Evolutionary conservation across 2,797 vertebrate genomes (phyloP).

Genomic region (Semaprochilodus insignis): DNA sequence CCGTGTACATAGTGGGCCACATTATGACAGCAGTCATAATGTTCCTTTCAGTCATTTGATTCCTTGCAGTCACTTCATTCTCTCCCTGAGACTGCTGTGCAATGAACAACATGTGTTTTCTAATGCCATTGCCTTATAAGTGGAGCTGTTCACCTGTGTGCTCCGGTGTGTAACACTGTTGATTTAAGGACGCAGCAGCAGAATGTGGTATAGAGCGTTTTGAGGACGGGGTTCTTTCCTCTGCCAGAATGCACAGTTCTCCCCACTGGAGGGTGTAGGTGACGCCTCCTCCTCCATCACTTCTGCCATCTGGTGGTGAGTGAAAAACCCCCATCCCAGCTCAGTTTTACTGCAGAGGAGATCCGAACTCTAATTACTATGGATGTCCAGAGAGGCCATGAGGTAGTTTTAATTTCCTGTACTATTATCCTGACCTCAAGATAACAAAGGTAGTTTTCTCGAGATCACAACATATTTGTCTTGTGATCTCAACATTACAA

Average conservation of each 20-base stretch:
- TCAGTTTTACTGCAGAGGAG: not conserved
- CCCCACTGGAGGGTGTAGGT: slow-evolving; percentile 37
- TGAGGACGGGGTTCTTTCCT: slow-evolving; percentile 2
- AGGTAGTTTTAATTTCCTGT: no score
- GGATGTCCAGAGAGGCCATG: no score
- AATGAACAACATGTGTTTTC: not conserved
- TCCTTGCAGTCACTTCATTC: not conserved
- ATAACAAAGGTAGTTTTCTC: no score
- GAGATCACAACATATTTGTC: no score
- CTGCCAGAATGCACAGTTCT: slow-evolving; percentile 24
- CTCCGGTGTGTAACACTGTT: slow-evolving; percentile 24
- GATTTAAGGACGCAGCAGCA: slow-evolving; percentile 20
- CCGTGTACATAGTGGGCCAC: slow-evolving; percentile 4
- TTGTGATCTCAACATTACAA: no score
- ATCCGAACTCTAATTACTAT: not conserved
- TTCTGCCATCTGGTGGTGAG: slow-evolving; percentile 56
- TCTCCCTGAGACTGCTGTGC: not conserved
- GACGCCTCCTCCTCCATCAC: slow-evolving; percentile 17
- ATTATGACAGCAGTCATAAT: not conserved
- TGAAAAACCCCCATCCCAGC: not conserved
- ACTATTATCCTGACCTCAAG: no score
- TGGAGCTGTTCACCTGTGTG: not conserved
- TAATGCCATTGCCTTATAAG: slow-evolving; percentile 15
- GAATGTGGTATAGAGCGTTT: slow-evolving; percentile 7
- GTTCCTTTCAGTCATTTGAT: not conserved